These are phyloP conservation scores for Uromys caudimaculatus DNA, from an alignment of 2,797 vertebrate species.

Conservation along the genomic window DNA sequence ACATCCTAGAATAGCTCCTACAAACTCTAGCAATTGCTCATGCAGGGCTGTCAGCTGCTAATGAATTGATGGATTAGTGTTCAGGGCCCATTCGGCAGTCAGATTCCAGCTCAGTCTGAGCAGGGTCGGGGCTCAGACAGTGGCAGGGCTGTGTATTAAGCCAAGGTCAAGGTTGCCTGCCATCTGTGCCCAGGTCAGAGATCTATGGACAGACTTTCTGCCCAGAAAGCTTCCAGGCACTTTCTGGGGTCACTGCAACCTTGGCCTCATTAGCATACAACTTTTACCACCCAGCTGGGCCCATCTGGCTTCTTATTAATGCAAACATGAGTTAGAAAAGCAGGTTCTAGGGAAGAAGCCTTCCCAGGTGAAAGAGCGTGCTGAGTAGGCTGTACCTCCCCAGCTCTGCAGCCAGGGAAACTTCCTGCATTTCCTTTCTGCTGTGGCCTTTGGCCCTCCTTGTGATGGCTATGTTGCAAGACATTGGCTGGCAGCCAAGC, in stretches of 20 bases:
- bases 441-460: not conserved
- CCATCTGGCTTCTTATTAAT: constrained; percentile 74
- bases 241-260: constrained; percentile 60
- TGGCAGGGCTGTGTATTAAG: not conserved
- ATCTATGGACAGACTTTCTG: constrained; percentile 46
- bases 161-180: constrained; percentile 46
- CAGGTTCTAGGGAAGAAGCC: not conserved
- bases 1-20: not conserved
- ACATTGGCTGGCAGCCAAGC: constrained; percentile 53
- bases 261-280: constrained; percentile 51
- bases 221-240: not conserved
- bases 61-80: constrained; percentile 62
- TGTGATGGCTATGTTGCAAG: not conserved
- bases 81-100: constrained; percentile 40
- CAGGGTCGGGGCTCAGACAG: not conserved
- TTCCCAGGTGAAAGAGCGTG: not conserved
- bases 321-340: not conserved
- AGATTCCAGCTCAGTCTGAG: constrained; percentile 1
- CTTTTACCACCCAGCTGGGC: constrained; percentile 59
- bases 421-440: not conserved
- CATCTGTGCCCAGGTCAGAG: constrained; percentile 37
- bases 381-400: not conserved
- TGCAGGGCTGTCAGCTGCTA: constrained; percentile 36
- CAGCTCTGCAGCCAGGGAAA: not conserved
- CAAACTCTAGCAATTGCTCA: not conserved